Base-by-base conservation (phyloP, 2,113 vertebrate genomes). In the Perca fluviatilis region DNA sequence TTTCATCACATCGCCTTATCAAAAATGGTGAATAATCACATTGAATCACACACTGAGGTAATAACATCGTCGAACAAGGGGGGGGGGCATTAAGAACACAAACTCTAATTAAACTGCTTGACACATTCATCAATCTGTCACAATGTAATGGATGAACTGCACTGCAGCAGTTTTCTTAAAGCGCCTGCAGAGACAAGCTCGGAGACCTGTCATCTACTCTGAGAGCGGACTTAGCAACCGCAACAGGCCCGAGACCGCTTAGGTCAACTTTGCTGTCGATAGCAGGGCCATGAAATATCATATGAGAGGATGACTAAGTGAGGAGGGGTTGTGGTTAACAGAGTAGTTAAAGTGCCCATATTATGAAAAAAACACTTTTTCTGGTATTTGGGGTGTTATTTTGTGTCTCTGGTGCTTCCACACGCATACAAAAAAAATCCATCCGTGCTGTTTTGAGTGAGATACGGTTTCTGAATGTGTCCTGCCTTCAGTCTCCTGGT, bases 81-180 rank as follows among this genome's bases (percentile, higher is more conserved):
- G 71, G 40, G 40, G 36, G n/a, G 75, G 77, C 78, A 63, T 76
- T 50, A 70, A 77, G 51, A 80, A 69, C 25, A 78, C 58, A 67
- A 68, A 70, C 66, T 85, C 49, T 81, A 88, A 91, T 93, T 84
- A 90, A 90, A 89, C 33, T 46, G 70, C 19, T 40, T 71, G 69
- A 66, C 66, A 60, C 84, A 75, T 74, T 82, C 54, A 74, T 88
- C 85, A 89, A 77, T 67, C 67, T 78, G 90, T 81, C 86, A 77
- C 46, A 3, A 33, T 5, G 30, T 56, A n/a, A 75, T 58, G 62
- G 83, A 79, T 83, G 62, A 81, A 87, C 74, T 79, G 61, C 46
- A 21, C 46, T 2, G 27, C 14, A 13, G 63, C 2, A 25, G 66
- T 54, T 62, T 66, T 60, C 40, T 53, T 23, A 50, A 80, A 83